phyloP scores from a whole-genome alignment of 2,113 vertebrate species.

The Melanerpes aurifrons region DNA sequence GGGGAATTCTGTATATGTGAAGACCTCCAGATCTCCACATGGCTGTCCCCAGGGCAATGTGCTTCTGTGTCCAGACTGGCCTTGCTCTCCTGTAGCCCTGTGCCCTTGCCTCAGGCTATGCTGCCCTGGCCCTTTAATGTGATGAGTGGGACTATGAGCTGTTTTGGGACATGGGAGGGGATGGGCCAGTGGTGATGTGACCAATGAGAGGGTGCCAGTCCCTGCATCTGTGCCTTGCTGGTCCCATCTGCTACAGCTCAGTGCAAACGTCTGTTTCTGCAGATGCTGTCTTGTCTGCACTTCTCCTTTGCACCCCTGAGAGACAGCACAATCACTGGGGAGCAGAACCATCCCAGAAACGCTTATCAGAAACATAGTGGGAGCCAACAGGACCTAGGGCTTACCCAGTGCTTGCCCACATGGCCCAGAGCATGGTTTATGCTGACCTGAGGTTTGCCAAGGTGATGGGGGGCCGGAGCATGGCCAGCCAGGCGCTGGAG shows the following conservation, averaged over 20 bases:
- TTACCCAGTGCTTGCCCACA: neutral
- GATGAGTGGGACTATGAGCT: neutral
- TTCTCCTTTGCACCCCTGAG: neutral
- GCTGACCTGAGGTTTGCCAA: slow-evolving; percentile 64
- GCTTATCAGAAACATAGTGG: neutral
- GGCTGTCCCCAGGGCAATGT: fast-evolving
- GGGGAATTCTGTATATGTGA: neutral
- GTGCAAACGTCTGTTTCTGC: slow-evolving; percentile 46
- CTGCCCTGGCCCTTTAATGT: fast-evolving
- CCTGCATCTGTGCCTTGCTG: neutral
- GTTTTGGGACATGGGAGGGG: neutral
- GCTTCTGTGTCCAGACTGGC: neutral
- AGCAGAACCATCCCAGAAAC: neutral
- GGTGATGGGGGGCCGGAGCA: neutral
- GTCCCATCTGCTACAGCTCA: neutral
- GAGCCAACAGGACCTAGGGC: neutral
- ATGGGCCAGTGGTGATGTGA: fast-evolving
- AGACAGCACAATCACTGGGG: fast-evolving
- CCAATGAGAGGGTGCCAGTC: slow-evolving; percentile 25
- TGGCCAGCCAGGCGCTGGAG: slow-evolving; percentile 7
- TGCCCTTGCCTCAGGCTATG: neutral
- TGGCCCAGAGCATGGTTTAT: slow-evolving; percentile 40
- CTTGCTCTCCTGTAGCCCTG: neutral
- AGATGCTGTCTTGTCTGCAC: neutral
- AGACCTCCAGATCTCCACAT: neutral